Evolutionary conservation across 2,888 invertebrate species (phyloP), one percentile per base, ranked within the genome.

Genomic region (Mermis nigrescens): DNA sequence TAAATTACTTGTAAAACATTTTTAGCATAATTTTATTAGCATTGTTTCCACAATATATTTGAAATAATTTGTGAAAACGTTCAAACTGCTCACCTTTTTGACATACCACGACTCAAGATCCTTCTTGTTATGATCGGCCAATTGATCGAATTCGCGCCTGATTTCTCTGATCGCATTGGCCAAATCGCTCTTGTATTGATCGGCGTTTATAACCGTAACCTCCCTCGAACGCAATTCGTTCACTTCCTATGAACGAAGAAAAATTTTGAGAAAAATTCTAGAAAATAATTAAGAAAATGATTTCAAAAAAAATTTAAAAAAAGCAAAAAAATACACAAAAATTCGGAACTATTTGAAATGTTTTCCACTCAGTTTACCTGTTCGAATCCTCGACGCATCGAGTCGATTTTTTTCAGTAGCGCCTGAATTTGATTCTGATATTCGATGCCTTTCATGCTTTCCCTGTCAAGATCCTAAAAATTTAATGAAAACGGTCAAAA

Each of bases 151-250:
- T 65, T 78, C 77, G 46, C 68, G 67, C 65, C 78, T 75, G 64
- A 78, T 77, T 64, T 78, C 78, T 46, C 76, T 68, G 63, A 78
- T 75, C 53, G 77, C 76, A 61, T 72, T 70, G 2, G 75, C 72
- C 60, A 79, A 66, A 64, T 78, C 78, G 66, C 74, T 76, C 70
- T 76, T 76, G 76, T 78, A 78, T 74, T 74, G 78, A 64, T 77
- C 76, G 31, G 77, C 69, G 72, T 78, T 77, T 66, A 78, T 77
- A 48, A 72, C 72, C 1, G 76, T 76, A 1, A 77, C 77, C 66
- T 78, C 77, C 38, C 77, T 69, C 67, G 75, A 74, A 15, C 76
- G 75, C 52, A 78, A 68, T 59, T 77, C 76, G 65, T 76, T 77
- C 66, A 78, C 67, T 66, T 77, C 76, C 73, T 75, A 62, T 4